A percentile compares a stretch with the other conserved stretches of the same genome.
Evolutionary conservation across 2,888 invertebrate species (phyloP).

Genomic region (Pardosa pseudoannulata): DNA sequence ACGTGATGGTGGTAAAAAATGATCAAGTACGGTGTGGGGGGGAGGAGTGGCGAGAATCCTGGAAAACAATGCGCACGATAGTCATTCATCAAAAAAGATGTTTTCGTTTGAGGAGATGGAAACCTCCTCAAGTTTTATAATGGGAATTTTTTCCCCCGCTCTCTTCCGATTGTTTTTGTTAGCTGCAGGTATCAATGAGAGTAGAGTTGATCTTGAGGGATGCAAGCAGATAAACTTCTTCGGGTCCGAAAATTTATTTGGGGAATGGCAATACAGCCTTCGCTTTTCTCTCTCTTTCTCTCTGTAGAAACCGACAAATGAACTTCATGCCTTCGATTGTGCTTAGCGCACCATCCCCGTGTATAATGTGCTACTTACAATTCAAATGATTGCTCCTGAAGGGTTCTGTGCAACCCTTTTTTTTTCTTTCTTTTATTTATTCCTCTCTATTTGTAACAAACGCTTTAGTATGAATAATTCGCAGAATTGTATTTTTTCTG

Average conservation of each 20-base stretch:
- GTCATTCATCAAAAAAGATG: conserved; percentile 65
- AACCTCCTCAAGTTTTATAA: conserved; percentile 17
- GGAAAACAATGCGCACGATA: conserved; percentile 58
- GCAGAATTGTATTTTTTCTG: too few relatives aligned
- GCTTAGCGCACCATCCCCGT: background rate
- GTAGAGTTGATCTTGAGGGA: conserved; percentile 1
- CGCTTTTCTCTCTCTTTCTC: too few relatives aligned
- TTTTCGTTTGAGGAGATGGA: conserved; percentile 23
- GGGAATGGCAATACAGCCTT: too few relatives aligned
- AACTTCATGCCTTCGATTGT: background rate
- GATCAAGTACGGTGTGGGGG: background rate
- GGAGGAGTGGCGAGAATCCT: conserved; percentile 8
- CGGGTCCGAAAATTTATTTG: background rate
- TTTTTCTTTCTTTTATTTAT: too few relatives aligned
- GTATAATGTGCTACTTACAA: background rate
- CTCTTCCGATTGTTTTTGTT: conserved; percentile 6
- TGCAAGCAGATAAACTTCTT: background rate
- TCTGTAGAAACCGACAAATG: background rate
- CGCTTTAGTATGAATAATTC: too few relatives aligned
- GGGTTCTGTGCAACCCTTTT: too few relatives aligned
- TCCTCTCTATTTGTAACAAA: too few relatives aligned
- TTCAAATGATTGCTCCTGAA: too few relatives aligned
- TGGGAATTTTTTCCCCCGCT: background rate
- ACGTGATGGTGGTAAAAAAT: conserved; percentile 29
- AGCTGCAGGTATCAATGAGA: conserved; percentile 11